Base-by-base conservation (phyloP, 2,888 invertebrate species). In the Crematogaster levior region DNA sequence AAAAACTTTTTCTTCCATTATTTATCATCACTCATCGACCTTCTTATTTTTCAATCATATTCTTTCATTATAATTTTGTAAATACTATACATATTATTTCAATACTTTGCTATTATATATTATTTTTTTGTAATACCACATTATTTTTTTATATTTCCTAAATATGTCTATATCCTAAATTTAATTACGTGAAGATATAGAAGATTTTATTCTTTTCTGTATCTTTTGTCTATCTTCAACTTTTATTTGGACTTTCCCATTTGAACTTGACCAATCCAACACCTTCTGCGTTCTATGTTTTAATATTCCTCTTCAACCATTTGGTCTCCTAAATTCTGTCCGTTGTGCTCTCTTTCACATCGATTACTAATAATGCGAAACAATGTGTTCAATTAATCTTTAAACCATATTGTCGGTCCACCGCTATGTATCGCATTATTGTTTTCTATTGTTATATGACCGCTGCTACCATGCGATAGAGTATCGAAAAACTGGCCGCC, bases 371-470 rank as follows among this genome's bases (percentile, higher is more conserved):
- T 85, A 66, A 73, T 51, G 72, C 84, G 81, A 82, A 75, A 89
- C 87, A 83, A 85, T 88, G 84, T 83, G 82, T 87, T 88, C 77
- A 81, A 72, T 77, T 83, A 84, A 84, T 84, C 84, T 79, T 68
- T 79, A 43, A 79, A 70, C 12, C 51, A n/a, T 37, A 51, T 48
- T 40, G 18, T 34, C 56, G 12, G 7, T 43, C 37, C 48, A 37
- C 65, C 43, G 30, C 7, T 43, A 37, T 6, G 21, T 43, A 6
- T n/a, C 10, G 30, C 53, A 56, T 77, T 68, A 68, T 68, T 79
- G 70, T 79, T 68, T 79, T 24, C 56, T 37, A 58, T 68, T 79
- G 56, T 68, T 68, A 34, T 7, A 2, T 24, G 24, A 56, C 7
- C 56, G 12, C 53, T 70, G 70, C 30, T n/a, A 66, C 12, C 10